Evolutionary conservation across 2,113 vertebrate genomes (phyloP).

Genomic region (Lichenostomus cassidix): DNA sequence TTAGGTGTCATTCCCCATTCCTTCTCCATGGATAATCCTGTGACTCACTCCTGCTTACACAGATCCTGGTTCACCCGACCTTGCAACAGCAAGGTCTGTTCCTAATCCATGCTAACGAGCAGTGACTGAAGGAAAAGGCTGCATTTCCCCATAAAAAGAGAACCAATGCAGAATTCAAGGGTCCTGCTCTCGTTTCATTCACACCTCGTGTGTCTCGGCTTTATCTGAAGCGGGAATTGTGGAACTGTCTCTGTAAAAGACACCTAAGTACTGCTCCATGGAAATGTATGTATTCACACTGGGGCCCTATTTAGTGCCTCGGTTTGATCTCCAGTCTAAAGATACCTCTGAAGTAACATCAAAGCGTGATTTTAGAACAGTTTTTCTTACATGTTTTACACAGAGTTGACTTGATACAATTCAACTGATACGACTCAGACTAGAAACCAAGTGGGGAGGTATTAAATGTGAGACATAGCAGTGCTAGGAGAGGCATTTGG

Average conservation of each 20-base stretch:
- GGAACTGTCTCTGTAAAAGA: constrained; percentile 18
- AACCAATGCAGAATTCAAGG: neutral
- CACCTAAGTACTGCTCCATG: neutral
- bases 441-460: constrained; percentile 24
- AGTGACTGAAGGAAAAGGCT: neutral
- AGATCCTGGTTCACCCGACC: neutral
- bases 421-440: neutral
- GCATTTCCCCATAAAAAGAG: neutral
- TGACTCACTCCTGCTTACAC: neutral
- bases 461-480: neutral
- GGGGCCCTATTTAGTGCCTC: constrained; percentile 16
- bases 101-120: neutral
- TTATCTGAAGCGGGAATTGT: neutral
- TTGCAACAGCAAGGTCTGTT: neutral
- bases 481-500: neutral
- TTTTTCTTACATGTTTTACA: constrained; percentile 44
- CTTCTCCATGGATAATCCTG: neutral
- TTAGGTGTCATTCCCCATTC: neutral
- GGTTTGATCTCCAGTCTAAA: constrained; percentile 48
- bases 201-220: neutral
- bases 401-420: constrained; percentile 36
- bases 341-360: constrained; percentile 48
- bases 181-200: neutral
- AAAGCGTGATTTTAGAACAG: constrained; percentile 39
- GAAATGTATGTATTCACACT: constrained; percentile 22